These are phyloP conservation scores for Listronotus bonariensis DNA, from an alignment of 1,140 invertebrate genomes.

Conservation along the genomic window DNA sequence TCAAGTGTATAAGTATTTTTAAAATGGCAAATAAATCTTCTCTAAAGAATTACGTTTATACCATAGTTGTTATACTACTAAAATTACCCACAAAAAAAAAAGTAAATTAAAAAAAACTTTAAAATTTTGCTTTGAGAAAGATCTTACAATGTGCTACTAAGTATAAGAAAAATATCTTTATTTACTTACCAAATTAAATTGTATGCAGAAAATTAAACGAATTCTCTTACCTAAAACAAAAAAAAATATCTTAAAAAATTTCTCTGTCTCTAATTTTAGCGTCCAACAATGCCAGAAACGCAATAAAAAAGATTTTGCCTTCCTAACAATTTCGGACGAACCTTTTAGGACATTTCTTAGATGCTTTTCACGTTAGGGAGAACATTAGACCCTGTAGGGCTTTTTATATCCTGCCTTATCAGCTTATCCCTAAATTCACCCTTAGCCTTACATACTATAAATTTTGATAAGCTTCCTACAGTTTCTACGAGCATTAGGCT, in stretches of 20 bases:
- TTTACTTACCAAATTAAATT: background rate
- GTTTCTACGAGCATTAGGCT: slow-evolving; percentile 1
- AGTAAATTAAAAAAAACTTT: no score
- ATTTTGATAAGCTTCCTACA: slow-evolving; percentile 18
- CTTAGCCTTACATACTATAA: slow-evolving; percentile 21
- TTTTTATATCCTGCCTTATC: slow-evolving; percentile 20
- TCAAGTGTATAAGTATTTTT: no score
- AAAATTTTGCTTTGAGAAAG: no score
- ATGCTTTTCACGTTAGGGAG: slow-evolving; percentile 17
- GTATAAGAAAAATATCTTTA: background rate
- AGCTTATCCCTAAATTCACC: slow-evolving; percentile 24
- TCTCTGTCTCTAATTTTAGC: background rate
- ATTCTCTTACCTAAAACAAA: slow-evolving; percentile 8
- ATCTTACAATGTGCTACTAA: no score
- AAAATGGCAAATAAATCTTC: no score
- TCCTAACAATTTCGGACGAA: slow-evolving; percentile 8
- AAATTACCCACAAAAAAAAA: no score
- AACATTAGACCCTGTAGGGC: slow-evolving; percentile 16
- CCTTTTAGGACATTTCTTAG: slow-evolving; percentile 16
- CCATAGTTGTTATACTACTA: no score
- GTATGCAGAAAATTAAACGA: background rate
- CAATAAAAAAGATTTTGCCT: slow-evolving; percentile 18
- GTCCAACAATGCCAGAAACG: slow-evolving; percentile 8
- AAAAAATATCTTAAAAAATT: background rate
- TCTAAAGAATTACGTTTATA: no score